A percentile compares a stretch with the other conserved stretches of the same genome.
These are phyloP conservation scores for Threskiornis aethiopicus DNA, from an alignment of 2,797 vertebrate species.

Conservation along the genomic window DNA sequence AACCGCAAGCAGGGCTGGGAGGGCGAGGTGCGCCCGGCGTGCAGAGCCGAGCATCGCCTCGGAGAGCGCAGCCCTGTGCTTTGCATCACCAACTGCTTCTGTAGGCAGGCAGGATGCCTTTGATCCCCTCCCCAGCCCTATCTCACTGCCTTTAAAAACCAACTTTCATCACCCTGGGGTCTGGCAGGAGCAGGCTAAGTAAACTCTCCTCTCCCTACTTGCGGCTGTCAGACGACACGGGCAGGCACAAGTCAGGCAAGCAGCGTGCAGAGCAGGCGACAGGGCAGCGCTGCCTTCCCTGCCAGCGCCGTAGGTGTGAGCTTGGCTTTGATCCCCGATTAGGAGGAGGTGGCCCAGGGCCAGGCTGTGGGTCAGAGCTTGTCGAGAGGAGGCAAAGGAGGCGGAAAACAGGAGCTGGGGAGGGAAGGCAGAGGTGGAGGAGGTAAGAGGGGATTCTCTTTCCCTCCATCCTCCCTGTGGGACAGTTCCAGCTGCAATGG, in stretches of 20 bases:
- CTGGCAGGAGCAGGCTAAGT: not conserved
- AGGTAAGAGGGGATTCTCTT: not conserved
- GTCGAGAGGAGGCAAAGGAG: not conserved
- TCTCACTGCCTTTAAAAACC: not conserved
- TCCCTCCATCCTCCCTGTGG: not conserved
- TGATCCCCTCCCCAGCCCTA: constrained; percentile 24
- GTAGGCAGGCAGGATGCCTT: not conserved
- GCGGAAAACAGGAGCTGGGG: not conserved
- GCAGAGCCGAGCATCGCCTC: not conserved
- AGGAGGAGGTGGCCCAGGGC: not conserved
- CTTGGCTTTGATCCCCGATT: fast-evolving
- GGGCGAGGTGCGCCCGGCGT: fast-evolving
- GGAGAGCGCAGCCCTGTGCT: not conserved
- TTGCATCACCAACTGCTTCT: not conserved
- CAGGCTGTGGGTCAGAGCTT: not conserved
- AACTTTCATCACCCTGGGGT: constrained; percentile 6
- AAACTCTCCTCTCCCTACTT: not conserved
- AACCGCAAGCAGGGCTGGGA: not conserved
- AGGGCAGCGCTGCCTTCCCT: not conserved
- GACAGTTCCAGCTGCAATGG: not conserved
- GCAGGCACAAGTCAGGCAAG: not conserved
- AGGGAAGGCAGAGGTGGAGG: not conserved
- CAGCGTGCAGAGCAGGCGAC: not conserved
- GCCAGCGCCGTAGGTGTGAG: not conserved
- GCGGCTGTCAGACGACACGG: not conserved